phyloP scores from a whole-genome alignment of 1,140 invertebrate genomes.

The Drosophila equinoxialis region DNA sequence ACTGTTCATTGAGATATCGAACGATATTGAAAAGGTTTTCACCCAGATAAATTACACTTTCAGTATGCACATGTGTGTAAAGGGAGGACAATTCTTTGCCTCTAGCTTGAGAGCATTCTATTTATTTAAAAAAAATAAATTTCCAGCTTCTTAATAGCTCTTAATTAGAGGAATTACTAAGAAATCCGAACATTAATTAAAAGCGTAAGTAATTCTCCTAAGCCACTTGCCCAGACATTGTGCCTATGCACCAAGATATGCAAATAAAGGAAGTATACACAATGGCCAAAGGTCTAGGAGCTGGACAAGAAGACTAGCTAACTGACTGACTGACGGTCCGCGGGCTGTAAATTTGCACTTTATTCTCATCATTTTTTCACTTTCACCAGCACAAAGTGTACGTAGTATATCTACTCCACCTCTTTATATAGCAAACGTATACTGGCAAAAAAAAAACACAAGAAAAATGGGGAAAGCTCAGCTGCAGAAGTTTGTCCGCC shows the following conservation, averaged over 20 bases:
- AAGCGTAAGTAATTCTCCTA: slow-evolving; percentile 32
- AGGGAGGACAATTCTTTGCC: background rate
- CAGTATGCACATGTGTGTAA: background rate
- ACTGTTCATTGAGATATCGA: slow-evolving; percentile 13
- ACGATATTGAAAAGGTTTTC: background rate
- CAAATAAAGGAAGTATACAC: slow-evolving; percentile 36
- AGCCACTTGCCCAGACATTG: slow-evolving; percentile 33
- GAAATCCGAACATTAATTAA: slow-evolving; percentile 24
- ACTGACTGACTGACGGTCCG: slow-evolving; percentile 2
- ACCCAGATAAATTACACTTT: background rate
- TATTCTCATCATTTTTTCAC: slow-evolving; percentile 59
- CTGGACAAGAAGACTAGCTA: background rate
- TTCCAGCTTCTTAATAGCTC: slow-evolving; percentile 5
- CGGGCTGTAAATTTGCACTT: slow-evolving; percentile 51
- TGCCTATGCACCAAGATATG: slow-evolving; percentile 34
- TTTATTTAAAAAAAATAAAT: background rate
- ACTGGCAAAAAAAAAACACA: slow-evolving; percentile 25
- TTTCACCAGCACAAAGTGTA: slow-evolving; percentile 24
- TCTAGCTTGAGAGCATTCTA: background rate
- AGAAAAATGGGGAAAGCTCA: slow-evolving; percentile 53
- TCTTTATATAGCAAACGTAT: slow-evolving; percentile 13
- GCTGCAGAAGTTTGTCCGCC: slow-evolving; percentile 53
- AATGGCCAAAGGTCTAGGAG: background rate
- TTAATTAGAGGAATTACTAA: slow-evolving; percentile 33
- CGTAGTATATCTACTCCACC: background rate